Base-by-base conservation (phyloP, 2,113 vertebrate species). In the Amphiprion ocellaris region DNA sequence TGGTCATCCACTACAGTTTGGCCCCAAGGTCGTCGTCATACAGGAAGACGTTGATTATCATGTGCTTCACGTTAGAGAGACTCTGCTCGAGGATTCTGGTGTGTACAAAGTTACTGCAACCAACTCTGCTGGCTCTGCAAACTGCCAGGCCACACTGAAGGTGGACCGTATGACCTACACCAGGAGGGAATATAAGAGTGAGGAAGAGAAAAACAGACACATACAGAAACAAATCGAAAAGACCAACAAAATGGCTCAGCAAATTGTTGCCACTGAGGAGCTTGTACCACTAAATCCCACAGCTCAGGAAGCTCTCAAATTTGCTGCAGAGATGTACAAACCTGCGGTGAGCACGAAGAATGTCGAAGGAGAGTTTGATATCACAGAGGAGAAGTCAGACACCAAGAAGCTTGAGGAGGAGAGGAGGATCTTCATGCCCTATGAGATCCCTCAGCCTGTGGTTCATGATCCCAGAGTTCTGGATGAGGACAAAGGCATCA, bases 271-370 rank as follows among this genome's bases (percentile, higher is more conserved):
- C 10, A 94, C 91, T 24, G 97, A 97, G 90, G 90, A 94, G 33
- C 90, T 95, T 4, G 94, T 96, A 82, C 89, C 96, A 24, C 82
- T 99, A n/a, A 99, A 97, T 68, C 95, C 96, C 53, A 97, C 96
- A 0, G 98, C 98, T 37, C 97, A 99, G 71, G 96, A 99, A 64
- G 98, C 98, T 61, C 93, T 99, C 47, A 96, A 97, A 87, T 96
- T 98, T 90, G 98, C 97, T 83, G 96, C 97, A 75, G 95, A 96
- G 61, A 89, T 98, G 66, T 99, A 99, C 81, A 99, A 98, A 81
- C 98, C 98, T 77, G 98, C 98, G 2, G 95, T 99, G 39, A 98
- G 96, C 92, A 97, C 98, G 9, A 99, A 99, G 90, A 96, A 97
- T 0, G 92, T 99, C 3, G 97, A 98, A 90, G 98, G 98, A 9